Base-by-base conservation (phyloP, 2,113 vertebrate species). In the Melanocharis versteri region DNA sequence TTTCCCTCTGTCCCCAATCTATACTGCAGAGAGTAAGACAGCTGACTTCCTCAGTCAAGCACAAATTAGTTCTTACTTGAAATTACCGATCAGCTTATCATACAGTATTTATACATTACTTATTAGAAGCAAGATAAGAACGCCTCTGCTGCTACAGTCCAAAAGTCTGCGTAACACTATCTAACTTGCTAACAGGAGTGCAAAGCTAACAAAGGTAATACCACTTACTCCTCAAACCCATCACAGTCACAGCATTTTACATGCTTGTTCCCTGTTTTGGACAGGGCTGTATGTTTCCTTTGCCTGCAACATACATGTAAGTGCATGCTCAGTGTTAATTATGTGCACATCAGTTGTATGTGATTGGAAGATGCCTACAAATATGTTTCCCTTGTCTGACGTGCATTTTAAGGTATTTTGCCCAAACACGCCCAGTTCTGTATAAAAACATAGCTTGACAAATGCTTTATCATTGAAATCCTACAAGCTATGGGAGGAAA, bases 271-370 rank as follows among this genome's bases (percentile, higher is more conserved):
- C 30, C 47, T 54, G 13, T 50, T 78, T 79, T 11, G 8, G 64
- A 51, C 62, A 76, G 27, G 22, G 11, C n/a, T 21, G 2, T 23
- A 2, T 11, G 28, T 73, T 81, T 83, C 57, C 42, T 82, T 75
- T 71, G 18, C n/a, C 56, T 48, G 44, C 77, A 37, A 40, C 61
- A 35, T 8, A 31, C 22, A 2, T 2, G 3, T 44, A 65, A 54
- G 45, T 33, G 3, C 47, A 58, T 9, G 30, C 19, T 72, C 28
- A 39, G 11, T 14, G 9, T 76, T 72, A 69, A 30, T 70, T 60
- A 13, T 3, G 11, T 57, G 45, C 26, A 0, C 35, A 50, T 64
- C 71, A 54, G 21, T 12, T 73, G 60, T 24, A 42, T 0, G 0
- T 35, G 35, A 62, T 3, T 31, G 42, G 53, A 81, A 81, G 20